Evolutionary conservation across 2,888 invertebrate species (phyloP).

Genomic region (Drosophila hamatofila): DNA sequence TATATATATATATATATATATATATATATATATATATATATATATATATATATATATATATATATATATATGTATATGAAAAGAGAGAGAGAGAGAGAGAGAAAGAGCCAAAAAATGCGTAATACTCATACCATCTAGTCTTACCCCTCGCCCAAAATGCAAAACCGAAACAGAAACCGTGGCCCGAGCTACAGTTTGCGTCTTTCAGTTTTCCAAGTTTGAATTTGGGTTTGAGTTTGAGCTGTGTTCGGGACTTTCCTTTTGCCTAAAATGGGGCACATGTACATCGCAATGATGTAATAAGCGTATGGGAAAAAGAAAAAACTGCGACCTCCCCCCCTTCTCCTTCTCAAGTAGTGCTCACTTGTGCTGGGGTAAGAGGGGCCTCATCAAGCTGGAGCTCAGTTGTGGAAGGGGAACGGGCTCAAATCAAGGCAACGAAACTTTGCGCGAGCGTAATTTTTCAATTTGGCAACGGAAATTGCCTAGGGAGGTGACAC

Average conservation of each 20-base stretch:
- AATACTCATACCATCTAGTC: slow-evolving; percentile 10
- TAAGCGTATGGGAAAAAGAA: slow-evolving; percentile 82
- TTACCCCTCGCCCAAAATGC: slow-evolving; percentile 11
- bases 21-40: slow-evolving; percentile 1
- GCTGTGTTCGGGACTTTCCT: slow-evolving; percentile 19
- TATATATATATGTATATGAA: no score
- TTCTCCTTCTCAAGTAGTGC: slow-evolving; percentile 60
- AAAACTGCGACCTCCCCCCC: slow-evolving; percentile 34
- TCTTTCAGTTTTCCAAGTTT: slow-evolving; percentile 16
- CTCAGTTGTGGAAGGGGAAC: background rate
- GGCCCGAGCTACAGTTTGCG: slow-evolving; percentile 22
- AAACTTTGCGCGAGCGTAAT: slow-evolving; percentile 82
- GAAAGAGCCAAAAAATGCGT: slow-evolving; percentile 52
- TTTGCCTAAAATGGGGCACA: slow-evolving; percentile 72
- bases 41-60: background rate
- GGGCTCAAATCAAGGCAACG: slow-evolving; percentile 57
- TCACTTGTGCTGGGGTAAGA: slow-evolving; percentile 2
- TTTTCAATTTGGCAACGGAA: slow-evolving; percentile 85
- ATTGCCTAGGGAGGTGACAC: slow-evolving; percentile 84
- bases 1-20: no score
- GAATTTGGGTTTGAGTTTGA: slow-evolving; percentile 20
- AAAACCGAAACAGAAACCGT: slow-evolving; percentile 49
- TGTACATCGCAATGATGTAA: slow-evolving; percentile 80
- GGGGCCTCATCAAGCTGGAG: slow-evolving; percentile 11
- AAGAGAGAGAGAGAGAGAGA: background rate